A percentile compares a stretch with the other conserved stretches of the same genome.
These are phyloP conservation scores for Leptinotarsa peninsularis DNA, from an alignment of 2,888 invertebrate species.

Conservation along the genomic window DNA sequence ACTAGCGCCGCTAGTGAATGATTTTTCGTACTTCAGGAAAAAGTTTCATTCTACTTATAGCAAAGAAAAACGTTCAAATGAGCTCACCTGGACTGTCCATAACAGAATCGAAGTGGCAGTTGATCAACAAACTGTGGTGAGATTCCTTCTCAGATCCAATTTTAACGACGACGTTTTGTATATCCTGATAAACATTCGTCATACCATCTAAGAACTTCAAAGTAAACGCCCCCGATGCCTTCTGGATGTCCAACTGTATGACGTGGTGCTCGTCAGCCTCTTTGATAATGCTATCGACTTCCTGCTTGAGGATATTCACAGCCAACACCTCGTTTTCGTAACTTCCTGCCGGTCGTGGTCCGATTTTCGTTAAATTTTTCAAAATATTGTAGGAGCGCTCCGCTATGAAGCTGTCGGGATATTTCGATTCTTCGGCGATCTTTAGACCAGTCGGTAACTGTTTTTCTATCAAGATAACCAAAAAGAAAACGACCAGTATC, in stretches of 20 bases:
- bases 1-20: too few species aligned
- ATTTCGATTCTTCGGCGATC: slow-evolving; percentile 61
- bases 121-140: slow-evolving; percentile 74
- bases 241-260: slow-evolving; percentile 72
- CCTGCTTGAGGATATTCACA: slow-evolving; percentile 65
- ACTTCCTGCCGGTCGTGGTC: slow-evolving; percentile 76
- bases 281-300: slow-evolving; percentile 61
- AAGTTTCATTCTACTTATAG: too few species aligned
- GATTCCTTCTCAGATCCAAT: slow-evolving; percentile 71
- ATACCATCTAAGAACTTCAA: slow-evolving; percentile 78
- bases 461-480: slow-evolving; percentile 71
- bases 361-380: slow-evolving; percentile 72
- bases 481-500: slow-evolving; percentile 68
- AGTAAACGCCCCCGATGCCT: slow-evolving; percentile 76
- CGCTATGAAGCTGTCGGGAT: slow-evolving; percentile 71
- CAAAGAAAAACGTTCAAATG: neutral
- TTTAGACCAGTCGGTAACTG: slow-evolving; percentile 71
- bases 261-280: slow-evolving; percentile 67
- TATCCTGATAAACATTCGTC: slow-evolving; percentile 78
- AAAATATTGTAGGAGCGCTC: slow-evolving; percentile 76
- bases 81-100: slow-evolving; percentile 77
- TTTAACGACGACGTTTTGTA: slow-evolving; percentile 77
- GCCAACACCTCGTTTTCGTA: slow-evolving; percentile 75
- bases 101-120: slow-evolving; percentile 84
- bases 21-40: too few species aligned